Evolutionary conservation across 2,797 vertebrate genomes (phyloP), one percentile per base, ranked within the genome.

Genomic region (Syngnathus rostellatus): DNA sequence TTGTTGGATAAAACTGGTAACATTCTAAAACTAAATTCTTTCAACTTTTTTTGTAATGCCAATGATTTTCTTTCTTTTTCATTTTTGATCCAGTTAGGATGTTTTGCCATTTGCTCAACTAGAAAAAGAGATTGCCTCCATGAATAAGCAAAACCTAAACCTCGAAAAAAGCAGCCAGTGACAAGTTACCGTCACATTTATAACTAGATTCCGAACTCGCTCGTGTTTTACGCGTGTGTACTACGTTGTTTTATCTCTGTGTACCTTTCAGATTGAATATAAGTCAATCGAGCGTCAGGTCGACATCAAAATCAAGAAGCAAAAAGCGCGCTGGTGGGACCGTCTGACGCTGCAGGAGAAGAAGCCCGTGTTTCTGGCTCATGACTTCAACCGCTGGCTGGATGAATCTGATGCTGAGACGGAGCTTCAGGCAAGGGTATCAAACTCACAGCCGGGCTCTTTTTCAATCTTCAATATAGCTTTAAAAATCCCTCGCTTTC

Each of bases 341-440:
- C 90, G 97, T n/a, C 91, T 98, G 68, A 97, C 95, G 8, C 92
- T 91, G 83, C 95, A 96, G 67, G 94, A 95, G 80, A 95, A 92
- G 79, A 96, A 93, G 62, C 97, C 96, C 0, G 77, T 95, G 62
- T 99, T 98, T 75, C 77, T 99, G 41, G 91, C 90, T 0, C 94
- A 95, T 0, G 97, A 99, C 82, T 99, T 99, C 1, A 96, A 99
- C 81, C 96, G 97, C 78, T 99, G 97, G 97, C 76, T 97, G 81
- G 96, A 98, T 0, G 96, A 99, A 78, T 98, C 96, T 0, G 97
- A 99, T 53, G 97, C 97, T 0, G 97, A 99, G 83, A 94, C 93
- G 93, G 97, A 99, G 83, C 93, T 97, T 59, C 93, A 89, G 81
- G 92, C 92, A 37, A 95, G 98, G 93, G 97, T 64, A 45, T 17